Conservation (phyloP, 2,888 invertebrate genomes). For the Horisme vitalbata region DNA sequence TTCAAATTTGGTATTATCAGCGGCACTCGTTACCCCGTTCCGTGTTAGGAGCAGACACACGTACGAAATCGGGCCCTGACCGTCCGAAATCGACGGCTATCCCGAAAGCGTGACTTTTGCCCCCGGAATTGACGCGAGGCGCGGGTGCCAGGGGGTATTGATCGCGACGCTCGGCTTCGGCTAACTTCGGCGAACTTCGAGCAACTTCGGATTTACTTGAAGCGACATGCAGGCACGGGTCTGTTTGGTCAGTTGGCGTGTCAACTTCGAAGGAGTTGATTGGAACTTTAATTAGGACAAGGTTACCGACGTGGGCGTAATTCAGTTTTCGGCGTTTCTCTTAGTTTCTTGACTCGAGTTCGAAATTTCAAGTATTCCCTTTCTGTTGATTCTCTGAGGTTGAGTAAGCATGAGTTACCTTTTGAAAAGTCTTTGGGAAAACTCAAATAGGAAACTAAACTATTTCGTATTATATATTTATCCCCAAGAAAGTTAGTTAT, state of each 20-base stretch:
- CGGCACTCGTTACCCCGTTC: constrained; percentile 49
- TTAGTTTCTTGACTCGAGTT: constrained; percentile 37
- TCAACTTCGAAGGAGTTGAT: constrained; percentile 74
- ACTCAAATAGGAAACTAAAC: not conserved
- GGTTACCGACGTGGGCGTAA: constrained; percentile 60
- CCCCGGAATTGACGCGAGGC: constrained; percentile 74
- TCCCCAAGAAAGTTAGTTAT: constrained; percentile 7
- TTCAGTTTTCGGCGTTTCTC: constrained; percentile 46
- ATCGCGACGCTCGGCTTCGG: constrained; percentile 74
- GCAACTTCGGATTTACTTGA: constrained; percentile 69
- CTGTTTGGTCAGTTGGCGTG: constrained; percentile 69
- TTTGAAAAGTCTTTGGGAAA: constrained; percentile 1
- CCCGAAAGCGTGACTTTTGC: constrained; percentile 78
- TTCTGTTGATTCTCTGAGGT: constrained; percentile 11
- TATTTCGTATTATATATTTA: constrained; percentile 3
- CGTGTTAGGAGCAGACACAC: constrained; percentile 35
- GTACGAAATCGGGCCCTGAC: constrained; percentile 63
- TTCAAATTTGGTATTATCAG: constrained; percentile 51
- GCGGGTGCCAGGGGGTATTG: constrained; percentile 71
- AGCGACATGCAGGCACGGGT: constrained; percentile 56
- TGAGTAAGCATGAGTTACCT: constrained; percentile 1
- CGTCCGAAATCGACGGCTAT: constrained; percentile 73
- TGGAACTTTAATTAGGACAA: constrained; percentile 78
- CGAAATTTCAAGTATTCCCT: constrained; percentile 18
- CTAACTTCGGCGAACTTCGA: constrained; percentile 61